phyloP scores from a whole-genome alignment of 2,113 vertebrate genomes.

The Crypturellus undulatus region DNA sequence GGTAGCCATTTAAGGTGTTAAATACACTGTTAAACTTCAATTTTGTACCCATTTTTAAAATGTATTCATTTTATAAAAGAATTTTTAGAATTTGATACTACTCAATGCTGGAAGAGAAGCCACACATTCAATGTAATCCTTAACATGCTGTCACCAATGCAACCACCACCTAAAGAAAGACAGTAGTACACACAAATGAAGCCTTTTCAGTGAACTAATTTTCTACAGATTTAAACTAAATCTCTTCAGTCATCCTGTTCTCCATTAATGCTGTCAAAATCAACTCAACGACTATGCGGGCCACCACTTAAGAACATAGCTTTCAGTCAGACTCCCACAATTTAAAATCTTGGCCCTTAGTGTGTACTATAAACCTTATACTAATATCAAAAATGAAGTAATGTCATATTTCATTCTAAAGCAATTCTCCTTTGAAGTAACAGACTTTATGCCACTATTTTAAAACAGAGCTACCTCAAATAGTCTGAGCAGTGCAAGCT shows the following conservation, averaged over 20 bases:
- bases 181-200: background rate
- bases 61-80: background rate
- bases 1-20: background rate
- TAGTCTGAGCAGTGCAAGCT: background rate
- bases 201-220: background rate
- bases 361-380: background rate
- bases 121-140: background rate
- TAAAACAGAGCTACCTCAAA: slow-evolving; percentile 1
- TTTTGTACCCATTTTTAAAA: background rate
- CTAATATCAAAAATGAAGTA: slow-evolving; percentile 13
- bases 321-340: background rate
- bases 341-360: background rate
- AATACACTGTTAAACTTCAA: background rate
- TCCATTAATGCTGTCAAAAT: background rate
- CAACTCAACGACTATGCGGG: background rate
- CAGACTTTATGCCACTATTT: background rate
- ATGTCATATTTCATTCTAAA: background rate
- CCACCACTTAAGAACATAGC: background rate
- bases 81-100: background rate
- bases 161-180: background rate
- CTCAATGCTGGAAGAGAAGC: background rate
- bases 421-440: background rate
- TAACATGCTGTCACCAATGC: background rate
- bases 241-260: background rate
- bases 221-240: background rate